Evolutionary conservation across 2,113 vertebrate genomes (phyloP).

Genomic region (Nibea albiflora): DNA sequence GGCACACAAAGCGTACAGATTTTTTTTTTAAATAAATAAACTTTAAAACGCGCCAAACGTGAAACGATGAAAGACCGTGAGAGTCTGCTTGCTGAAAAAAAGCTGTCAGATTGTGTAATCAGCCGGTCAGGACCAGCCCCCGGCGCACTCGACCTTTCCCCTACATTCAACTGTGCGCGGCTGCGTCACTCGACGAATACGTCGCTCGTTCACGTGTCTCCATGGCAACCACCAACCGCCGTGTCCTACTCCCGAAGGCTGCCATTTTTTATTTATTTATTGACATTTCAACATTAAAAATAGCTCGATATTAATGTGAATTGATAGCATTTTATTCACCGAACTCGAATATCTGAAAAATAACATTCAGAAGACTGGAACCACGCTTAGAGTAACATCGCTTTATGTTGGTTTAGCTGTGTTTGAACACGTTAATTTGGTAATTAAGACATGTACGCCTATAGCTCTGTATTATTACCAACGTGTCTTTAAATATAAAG

Average conservation of each 20-base stretch:
- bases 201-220: constrained; percentile 39
- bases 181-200: constrained; percentile 43
- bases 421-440: not conserved
- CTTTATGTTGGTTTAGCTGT: not conserved
- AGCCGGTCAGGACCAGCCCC: not conserved
- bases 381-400: not conserved
- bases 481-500: not conserved
- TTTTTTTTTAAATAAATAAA: not conserved
- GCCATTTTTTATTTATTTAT: not conserved
- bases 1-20: not conserved
- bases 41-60: not conserved
- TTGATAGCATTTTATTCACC: not conserved
- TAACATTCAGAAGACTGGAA: not conserved
- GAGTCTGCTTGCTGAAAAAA: not conserved
- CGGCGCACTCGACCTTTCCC: constrained; percentile 70
- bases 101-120: constrained; percentile 40
- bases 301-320: not conserved
- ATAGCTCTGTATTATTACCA: not conserved
- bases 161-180: constrained; percentile 37
- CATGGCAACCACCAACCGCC: constrained; percentile 50
- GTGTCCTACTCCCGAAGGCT: not conserved
- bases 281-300: not conserved
- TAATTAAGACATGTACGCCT: no score
- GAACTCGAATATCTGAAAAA: no score
- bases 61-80: not conserved